Conservation (phyloP, 2,888 invertebrate genomes). For the Acanthoscelides obtectus region DNA sequence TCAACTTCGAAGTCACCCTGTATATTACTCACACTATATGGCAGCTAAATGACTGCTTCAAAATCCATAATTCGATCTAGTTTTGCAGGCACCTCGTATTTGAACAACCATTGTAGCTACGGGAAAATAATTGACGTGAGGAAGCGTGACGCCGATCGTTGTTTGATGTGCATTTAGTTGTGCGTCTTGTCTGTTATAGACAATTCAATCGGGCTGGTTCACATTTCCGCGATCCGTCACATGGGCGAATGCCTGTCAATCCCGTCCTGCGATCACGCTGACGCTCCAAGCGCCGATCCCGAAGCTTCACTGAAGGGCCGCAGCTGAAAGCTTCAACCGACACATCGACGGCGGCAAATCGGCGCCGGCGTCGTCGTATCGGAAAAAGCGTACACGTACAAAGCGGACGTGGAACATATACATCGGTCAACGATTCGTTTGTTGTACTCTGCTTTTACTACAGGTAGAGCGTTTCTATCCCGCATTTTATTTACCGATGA, state of each 20-base stretch:
- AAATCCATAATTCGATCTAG: neutral
- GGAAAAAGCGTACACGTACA: neutral
- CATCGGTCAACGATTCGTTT: too few relatives aligned
- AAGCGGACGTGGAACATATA: too few relatives aligned
- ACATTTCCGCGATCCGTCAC: neutral
- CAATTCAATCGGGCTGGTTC: neutral
- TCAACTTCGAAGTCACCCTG: too few relatives aligned
- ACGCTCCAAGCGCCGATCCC: neutral
- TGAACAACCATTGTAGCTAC: neutral
- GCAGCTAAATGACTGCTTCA: neutral
- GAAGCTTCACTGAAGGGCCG: neutral
- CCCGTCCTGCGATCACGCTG: neutral
- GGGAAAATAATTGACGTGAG: neutral
- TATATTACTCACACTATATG: neutral
- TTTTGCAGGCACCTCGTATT: neutral
- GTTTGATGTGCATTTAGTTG: neutral
- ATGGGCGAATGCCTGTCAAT: neutral
- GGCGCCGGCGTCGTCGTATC: neutral
- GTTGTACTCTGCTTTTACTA: too few relatives aligned
- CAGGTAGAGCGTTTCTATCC: too few relatives aligned
- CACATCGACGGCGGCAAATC: neutral
- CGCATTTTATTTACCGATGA: too few relatives aligned
- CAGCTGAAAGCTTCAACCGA: neutral
- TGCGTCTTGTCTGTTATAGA: neutral
- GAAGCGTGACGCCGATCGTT: neutral